A percentile compares a stretch with the other conserved stretches of the same genome.
Conservation (phyloP, 2,797 vertebrate species). For the Gila robusta region DNA sequence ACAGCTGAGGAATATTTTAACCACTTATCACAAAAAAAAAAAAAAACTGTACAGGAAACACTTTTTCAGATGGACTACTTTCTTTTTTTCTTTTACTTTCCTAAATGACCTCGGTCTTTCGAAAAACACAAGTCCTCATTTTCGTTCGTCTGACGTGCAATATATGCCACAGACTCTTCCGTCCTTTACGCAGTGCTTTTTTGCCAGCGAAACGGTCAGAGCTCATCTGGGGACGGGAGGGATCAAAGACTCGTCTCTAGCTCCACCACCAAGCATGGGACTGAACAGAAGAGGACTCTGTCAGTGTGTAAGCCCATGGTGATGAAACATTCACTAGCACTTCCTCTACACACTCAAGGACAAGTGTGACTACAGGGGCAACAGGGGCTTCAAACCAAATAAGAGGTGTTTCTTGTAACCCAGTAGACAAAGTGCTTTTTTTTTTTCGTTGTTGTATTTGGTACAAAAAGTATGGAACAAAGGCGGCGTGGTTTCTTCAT, state of each 20-base stretch:
- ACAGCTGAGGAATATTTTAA: slow-evolving; percentile 64
- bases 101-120: slow-evolving; percentile 68
- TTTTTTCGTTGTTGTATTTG: slow-evolving; percentile 60
- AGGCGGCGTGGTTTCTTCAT: slow-evolving; percentile 72
- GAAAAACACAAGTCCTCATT: slow-evolving; percentile 67
- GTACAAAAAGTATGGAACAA: slow-evolving; percentile 68
- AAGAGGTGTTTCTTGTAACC: slow-evolving; percentile 68
- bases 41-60: slow-evolving; percentile 69
- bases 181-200: slow-evolving; percentile 68
- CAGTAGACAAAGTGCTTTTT: slow-evolving; percentile 68
- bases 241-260: slow-evolving; percentile 32
- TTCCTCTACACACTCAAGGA: slow-evolving; percentile 67
- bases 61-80: slow-evolving; percentile 69
- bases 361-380: slow-evolving; percentile 68
- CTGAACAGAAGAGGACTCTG: slow-evolving; percentile 45
- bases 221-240: neutral
- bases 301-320: slow-evolving; percentile 53
- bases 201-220: slow-evolving; percentile 21
- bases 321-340: slow-evolving; percentile 70
- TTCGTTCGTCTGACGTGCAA: slow-evolving; percentile 79
- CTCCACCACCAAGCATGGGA: slow-evolving; percentile 17
- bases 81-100: slow-evolving; percentile 60
- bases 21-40: slow-evolving; percentile 78
- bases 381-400: slow-evolving; percentile 80
- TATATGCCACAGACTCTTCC: slow-evolving; percentile 80